A percentile compares a stretch with the other conserved stretches of the same genome.
Conservation (phyloP, 2,797 vertebrate species). For the Neostethus bicornis region DNA sequence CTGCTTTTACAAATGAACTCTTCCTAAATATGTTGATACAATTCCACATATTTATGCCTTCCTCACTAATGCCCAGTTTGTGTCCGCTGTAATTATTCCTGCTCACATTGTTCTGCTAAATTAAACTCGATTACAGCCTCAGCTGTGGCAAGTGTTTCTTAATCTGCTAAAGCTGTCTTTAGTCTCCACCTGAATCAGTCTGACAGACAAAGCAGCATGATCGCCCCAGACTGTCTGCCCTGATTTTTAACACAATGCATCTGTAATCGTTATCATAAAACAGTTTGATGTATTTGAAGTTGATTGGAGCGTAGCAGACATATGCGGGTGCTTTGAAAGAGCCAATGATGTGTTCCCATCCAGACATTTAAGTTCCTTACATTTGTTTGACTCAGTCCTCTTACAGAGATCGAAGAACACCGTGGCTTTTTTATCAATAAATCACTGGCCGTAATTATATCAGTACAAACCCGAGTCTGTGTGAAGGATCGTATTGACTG, state of each 20-base stretch:
- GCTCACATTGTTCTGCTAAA: constrained; percentile 56
- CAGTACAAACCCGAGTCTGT: constrained; percentile 58
- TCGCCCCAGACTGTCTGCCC: constrained; percentile 16
- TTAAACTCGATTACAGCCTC: constrained; percentile 68
- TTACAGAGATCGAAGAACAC: constrained; percentile 43
- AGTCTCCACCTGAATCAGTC: constrained; percentile 28
- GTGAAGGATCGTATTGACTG: constrained; percentile 4
- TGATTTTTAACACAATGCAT: constrained; percentile 26
- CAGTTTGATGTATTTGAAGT: constrained; percentile 4
- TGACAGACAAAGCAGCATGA: constrained; percentile 30
- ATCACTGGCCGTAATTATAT: constrained; percentile 75
- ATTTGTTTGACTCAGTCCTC: constrained; percentile 63
- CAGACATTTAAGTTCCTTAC: constrained; percentile 60
- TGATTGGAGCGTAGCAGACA: constrained; percentile 28
- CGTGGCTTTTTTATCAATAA: constrained; percentile 75
- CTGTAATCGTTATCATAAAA: constrained; percentile 10
- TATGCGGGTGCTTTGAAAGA: constrained; percentile 22
- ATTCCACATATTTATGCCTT: too few relatives aligned
- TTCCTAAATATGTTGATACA: too few relatives aligned
- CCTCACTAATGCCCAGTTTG: too few relatives aligned
- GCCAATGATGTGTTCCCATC: constrained; percentile 27
- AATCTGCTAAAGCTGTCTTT: constrained; percentile 64
- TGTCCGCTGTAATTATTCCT: constrained; percentile 49
- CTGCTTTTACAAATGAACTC: too few relatives aligned
- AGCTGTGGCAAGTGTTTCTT: constrained; percentile 50